Percentiles rank a stretch among this genome's conserved stretches.
Conservation (phyloP, 2,113 vertebrate genomes). For the Struthio camelus region DNA sequence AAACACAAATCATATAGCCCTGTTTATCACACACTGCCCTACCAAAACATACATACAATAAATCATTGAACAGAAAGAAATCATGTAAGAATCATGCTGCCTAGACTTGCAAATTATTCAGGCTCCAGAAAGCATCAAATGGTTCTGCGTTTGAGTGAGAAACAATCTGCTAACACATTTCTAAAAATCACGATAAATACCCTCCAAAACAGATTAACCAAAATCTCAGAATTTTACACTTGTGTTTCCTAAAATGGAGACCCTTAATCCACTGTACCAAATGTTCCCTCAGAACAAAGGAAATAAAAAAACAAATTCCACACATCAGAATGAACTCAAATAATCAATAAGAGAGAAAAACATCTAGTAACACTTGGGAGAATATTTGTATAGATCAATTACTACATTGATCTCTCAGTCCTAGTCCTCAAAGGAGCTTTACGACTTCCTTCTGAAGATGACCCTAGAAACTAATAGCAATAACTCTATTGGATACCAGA, state of each 20-base stretch:
- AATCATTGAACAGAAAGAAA: neutral
- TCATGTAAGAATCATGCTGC: neutral
- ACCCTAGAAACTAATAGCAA: neutral
- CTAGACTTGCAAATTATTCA: neutral
- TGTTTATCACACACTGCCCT: neutral
- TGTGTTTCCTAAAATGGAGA: neutral
- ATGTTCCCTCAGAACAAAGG: neutral
- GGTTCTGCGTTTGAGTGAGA: neutral
- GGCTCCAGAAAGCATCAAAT: neutral
- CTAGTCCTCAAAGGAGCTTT: neutral
- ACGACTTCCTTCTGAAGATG: neutral
- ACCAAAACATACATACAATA: neutral
- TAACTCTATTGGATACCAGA: neutral
- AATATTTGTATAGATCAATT: neutral
- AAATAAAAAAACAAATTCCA: neutral
- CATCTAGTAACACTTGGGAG: rapidly evolving
- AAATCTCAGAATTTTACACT: neutral
- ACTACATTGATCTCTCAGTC: neutral
- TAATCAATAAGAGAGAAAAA: neutral
- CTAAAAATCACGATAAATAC: neutral
- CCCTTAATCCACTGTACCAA: neutral
- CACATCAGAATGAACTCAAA: neutral
- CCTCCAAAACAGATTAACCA: neutral
- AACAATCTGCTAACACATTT: neutral
- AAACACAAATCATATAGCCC: neutral